Evolutionary conservation across 2,113 vertebrate species (phyloP).

Genomic region (Elachura formosa): DNA sequence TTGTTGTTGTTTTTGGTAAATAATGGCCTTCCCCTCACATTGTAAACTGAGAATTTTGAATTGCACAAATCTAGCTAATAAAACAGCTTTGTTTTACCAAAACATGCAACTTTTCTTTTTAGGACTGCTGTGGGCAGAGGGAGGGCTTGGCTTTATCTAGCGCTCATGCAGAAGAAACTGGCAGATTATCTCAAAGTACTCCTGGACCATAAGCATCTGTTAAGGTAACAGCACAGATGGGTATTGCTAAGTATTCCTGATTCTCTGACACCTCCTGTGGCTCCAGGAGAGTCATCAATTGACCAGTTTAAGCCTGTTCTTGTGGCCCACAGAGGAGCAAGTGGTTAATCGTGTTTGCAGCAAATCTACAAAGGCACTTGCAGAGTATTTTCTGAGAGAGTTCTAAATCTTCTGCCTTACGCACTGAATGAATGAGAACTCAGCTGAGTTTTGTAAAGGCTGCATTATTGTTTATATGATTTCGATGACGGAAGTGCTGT

Average conservation of each 20-base stretch:
- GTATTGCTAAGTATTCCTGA: not conserved
- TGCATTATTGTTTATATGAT: not conserved
- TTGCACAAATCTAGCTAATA: not conserved
- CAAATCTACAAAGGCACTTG: not conserved
- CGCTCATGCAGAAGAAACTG: constrained; percentile 97
- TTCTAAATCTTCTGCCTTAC: not conserved
- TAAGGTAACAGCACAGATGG: constrained; percentile 72
- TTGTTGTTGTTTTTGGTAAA: not conserved
- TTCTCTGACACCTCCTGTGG: not conserved
- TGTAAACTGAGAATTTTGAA: not conserved
- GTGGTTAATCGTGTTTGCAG: not conserved
- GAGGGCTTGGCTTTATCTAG: constrained; percentile 94
- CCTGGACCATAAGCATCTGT: constrained; percentile 85
- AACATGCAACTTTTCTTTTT: constrained; percentile 3
- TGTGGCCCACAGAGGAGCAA: not conserved
- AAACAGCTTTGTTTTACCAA: not conserved
- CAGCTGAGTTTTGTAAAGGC: not conserved
- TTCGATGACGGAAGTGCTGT: not conserved
- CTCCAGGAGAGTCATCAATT: not conserved
- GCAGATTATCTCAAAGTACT: constrained; percentile 94
- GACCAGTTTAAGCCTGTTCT: not conserved
- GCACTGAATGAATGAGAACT: not conserved
- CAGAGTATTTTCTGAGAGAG: not conserved
- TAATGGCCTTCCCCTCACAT: not conserved
- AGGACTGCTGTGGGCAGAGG: constrained; percentile 92